phyloP scores from a whole-genome alignment of 2,888 invertebrate species.

The Chrysotoxum bicinctum region DNA sequence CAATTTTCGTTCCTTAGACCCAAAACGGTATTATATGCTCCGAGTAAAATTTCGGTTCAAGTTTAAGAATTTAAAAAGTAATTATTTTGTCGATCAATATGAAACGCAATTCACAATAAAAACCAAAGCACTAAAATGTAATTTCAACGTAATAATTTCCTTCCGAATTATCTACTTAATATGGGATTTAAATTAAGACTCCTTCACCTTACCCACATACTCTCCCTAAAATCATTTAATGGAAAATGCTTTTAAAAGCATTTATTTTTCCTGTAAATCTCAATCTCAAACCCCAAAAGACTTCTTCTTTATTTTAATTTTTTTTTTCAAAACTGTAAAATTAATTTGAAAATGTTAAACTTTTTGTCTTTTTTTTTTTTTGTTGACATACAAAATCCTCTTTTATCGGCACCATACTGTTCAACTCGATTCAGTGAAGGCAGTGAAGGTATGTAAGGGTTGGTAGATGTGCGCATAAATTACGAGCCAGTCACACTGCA shows the following conservation, averaged over 20 bases:
- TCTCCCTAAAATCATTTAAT: background rate
- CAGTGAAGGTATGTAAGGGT: background rate
- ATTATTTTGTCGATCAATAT: too few species aligned
- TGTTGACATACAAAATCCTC: constrained; percentile 18
- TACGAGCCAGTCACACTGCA: constrained; percentile 41
- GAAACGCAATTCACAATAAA: background rate
- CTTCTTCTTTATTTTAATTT: background rate
- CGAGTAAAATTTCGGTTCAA: too few species aligned
- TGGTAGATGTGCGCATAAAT: constrained; percentile 58
- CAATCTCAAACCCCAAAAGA: background rate
- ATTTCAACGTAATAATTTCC: background rate
- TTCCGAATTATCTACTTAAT: background rate
- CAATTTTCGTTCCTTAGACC: too few species aligned
- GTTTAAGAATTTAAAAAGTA: too few species aligned
- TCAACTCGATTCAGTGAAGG: background rate
- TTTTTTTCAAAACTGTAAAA: constrained; percentile 23
- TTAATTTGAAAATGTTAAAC: constrained; percentile 44
- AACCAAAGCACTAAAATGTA: background rate
- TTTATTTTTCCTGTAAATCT: constrained; percentile 1
- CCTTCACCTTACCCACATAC: background rate
- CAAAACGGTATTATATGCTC: too few species aligned
- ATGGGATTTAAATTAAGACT: background rate
- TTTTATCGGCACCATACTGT: constrained; percentile 22
- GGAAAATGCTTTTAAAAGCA: constrained; percentile 7
- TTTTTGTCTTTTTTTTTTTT: background rate